Evolutionary conservation across 2,113 vertebrate species (phyloP), one percentile per base, ranked within the genome.

Genomic region (Cathartes aura): DNA sequence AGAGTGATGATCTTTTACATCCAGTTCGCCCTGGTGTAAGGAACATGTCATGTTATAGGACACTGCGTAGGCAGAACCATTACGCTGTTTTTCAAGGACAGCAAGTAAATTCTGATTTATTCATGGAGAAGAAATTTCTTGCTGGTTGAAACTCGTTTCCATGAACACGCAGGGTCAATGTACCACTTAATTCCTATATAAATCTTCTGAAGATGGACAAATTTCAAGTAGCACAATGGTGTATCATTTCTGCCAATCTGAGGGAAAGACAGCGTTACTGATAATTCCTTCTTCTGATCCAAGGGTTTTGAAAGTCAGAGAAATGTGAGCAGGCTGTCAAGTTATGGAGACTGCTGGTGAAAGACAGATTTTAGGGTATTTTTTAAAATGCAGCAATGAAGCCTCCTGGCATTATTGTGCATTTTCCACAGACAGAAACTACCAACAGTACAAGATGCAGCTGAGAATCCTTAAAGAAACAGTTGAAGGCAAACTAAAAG

Each of bases 161-260:
- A 30, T 3, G 74, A 96, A 93, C 30, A 85, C 89, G 90, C 59
- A 62, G 93, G 84, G 91, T 91, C 93, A 91, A 91, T 70, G 93
- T 84, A 88, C 45, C 62, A 59, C 93, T 94, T 96, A 96, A 97
- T 91, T 94, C 91, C 81, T 72, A 30, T 32, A 87, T 96, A 98
- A 93, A 97, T 89, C 95, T 55, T n/a, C 34, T 71, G 11, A 85
- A 97, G 81, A 90, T 42, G 55, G 89, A 80, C 70, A 58, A 88
- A 78, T 96, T 91, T 80, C 56, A 42, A 93, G 91, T 36, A 90
- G 78, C 72, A 90, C 52, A 83, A 55, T 79, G 58, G 82, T 73
- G 73, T 71, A 86, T 82, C 38, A 50, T n/a, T 95, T 66, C 92
- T 96, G 91, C 63, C 79, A 91, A 58, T 91, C 66, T 70, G 67